Base-by-base conservation (phyloP, 2,113 vertebrate genomes). In the Amia ocellicauda region DNA sequence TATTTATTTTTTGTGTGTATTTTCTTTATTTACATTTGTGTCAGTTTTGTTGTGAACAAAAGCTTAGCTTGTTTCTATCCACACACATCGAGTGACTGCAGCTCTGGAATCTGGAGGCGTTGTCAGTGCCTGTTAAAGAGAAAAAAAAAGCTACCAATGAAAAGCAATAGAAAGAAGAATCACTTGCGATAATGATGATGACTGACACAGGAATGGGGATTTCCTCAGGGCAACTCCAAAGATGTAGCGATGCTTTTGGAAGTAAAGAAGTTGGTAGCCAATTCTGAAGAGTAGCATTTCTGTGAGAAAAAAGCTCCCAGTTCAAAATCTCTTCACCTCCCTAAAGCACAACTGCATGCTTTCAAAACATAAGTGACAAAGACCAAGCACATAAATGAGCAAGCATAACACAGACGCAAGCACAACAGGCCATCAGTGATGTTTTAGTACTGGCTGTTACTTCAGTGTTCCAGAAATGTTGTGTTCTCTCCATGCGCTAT, bases 331-430 rank as follows among this genome's bases (percentile, higher is more conserved):
- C 31, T 23, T 22, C 41, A 23, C 31, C 50, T 41, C 50, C 31
- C 5, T 53, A n/a, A 45, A 28, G 3, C n/a, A 19, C 24, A 7
- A 23, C 43, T 62, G 54, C 24, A 19, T 22, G 45, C 31, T 14
- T 20, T 58, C 45, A 65, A 65, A 65, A 58, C 57, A 58, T 23
- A 65, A 13, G 7, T 31, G 31, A 58, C 47, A 42, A 58, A 49
- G 57, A 64, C 22, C 10, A n/a, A 10, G 31, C 62, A 63, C 28
- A 45, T 16, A 60, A 60, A 60, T 64, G 57, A 29, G 53, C 41
- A 17, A 50, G 57, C 50, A 22, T 2, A 27, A 29, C 3, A 23
- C 20, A 50, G 31, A 45, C 40, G 20, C 40, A 57, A 11, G 22
- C 20, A 55, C 23, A 7, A 40, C 13, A 57, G 31, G 27, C 43